Percentiles rank a stretch among this genome's conserved stretches.
Conservation (phyloP, 1,140 invertebrate genomes). For the Microplitis demolitor region DNA sequence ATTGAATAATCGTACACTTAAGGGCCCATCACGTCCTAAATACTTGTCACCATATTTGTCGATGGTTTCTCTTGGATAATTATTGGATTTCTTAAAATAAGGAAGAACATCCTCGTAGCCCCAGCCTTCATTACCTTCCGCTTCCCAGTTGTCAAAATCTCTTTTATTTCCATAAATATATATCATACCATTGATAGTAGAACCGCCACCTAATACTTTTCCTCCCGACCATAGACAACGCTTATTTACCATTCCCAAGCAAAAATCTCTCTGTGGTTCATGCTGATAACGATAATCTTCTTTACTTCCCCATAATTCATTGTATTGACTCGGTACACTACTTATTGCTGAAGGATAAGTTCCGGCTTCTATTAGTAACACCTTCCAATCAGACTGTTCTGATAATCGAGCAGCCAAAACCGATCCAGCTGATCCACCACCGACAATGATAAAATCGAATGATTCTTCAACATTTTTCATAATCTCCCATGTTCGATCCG, state of each 20-base stretch:
- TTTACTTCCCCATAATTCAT: constrained; percentile 56
- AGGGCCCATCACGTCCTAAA: constrained; percentile 47
- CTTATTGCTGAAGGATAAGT: constrained; percentile 46
- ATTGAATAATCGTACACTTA: constrained; percentile 60
- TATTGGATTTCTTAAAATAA: constrained; percentile 63
- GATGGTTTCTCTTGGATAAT: constrained; percentile 40
- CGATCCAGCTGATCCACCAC: constrained; percentile 71
- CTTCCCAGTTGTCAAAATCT: constrained; percentile 72
- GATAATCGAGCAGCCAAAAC: constrained; percentile 69
- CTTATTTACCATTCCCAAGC: constrained; percentile 59
- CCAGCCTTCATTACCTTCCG: constrained; percentile 63
- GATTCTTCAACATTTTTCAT: constrained; percentile 43
- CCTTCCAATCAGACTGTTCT: constrained; percentile 61
- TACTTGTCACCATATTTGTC: constrained; percentile 40
- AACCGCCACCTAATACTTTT: constrained; percentile 76
- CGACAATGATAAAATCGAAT: constrained; percentile 67
- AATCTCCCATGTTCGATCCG: constrained; percentile 60
- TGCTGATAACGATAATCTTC: constrained; percentile 74
- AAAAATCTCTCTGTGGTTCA: constrained; percentile 64
- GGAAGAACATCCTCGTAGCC: constrained; percentile 65
- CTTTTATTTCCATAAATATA: constrained; percentile 73
- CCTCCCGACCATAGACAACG: constrained; percentile 72
- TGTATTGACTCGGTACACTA: constrained; percentile 63
- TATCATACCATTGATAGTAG: constrained; percentile 83
- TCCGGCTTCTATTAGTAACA: constrained; percentile 68